phyloP scores from a whole-genome alignment of 2,888 invertebrate genomes.

The Drosophila anceps region DNA sequence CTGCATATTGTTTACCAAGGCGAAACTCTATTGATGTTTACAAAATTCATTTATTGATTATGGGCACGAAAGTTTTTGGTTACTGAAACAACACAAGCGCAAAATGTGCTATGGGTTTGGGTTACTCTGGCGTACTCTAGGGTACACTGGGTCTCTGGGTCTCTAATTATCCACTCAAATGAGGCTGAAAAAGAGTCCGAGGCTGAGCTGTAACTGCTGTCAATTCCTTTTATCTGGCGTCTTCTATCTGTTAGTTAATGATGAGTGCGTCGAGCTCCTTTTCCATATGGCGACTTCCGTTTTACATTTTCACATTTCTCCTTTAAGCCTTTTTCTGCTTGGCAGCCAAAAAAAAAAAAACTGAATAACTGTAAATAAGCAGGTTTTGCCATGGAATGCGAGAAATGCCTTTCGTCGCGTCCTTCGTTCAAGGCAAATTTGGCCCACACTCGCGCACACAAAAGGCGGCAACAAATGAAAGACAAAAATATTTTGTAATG shows the following conservation, averaged over 20 bases:
- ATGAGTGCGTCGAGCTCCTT: conserved; percentile 40
- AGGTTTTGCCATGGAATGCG: conserved; percentile 65
- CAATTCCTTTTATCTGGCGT: conserved; percentile 13
- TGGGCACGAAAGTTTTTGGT: conserved; percentile 56
- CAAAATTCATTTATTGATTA: conserved; percentile 76
- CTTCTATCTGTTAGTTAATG: conserved; percentile 32
- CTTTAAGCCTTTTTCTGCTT: conserved; percentile 44
- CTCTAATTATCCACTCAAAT: conserved; percentile 73
- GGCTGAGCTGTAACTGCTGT: conserved; percentile 30
- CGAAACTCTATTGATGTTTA: conserved; percentile 67
- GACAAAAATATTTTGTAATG: conserved; percentile 76
- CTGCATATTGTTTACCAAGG: conserved; percentile 65
- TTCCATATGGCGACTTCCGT: conserved; percentile 59
- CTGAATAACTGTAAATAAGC: conserved; percentile 78
- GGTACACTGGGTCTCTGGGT: not conserved
- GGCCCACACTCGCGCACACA: conserved; percentile 31
- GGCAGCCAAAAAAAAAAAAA: conserved; percentile 73
- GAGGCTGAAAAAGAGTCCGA: conserved; percentile 61
- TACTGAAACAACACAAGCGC: conserved; percentile 62
- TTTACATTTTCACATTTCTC: conserved; percentile 14
- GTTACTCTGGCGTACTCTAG: not conserved
- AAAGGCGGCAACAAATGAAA: conserved; percentile 72
- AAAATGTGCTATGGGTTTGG: conserved; percentile 13
- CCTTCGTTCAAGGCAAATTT: conserved; percentile 37
- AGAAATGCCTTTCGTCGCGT: conserved; percentile 22